phyloP scores from a whole-genome alignment of 1,140 invertebrate species.

The Meloidogyne hapla region DNA sequence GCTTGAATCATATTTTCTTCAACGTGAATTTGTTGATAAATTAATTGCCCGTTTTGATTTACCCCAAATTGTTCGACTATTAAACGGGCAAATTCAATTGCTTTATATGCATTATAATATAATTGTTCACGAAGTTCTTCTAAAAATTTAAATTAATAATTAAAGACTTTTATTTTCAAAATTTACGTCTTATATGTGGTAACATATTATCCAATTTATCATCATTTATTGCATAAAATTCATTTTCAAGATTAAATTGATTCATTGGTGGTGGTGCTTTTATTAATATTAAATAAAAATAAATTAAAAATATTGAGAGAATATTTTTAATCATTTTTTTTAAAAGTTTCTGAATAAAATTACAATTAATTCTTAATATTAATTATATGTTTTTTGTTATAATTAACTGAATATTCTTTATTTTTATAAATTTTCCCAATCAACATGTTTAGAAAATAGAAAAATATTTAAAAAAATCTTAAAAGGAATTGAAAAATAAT shows the following conservation, averaged over 20 bases:
- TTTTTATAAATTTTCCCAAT: no score
- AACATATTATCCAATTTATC: neutral
- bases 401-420: no score
- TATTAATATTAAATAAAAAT: neutral
- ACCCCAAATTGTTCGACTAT: neutral
- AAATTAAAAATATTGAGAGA: neutral
- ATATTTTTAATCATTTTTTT: neutral
- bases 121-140: neutral
- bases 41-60: neutral
- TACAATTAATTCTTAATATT: no score
- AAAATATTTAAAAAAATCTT: no score
- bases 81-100: neutral
- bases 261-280: neutral
- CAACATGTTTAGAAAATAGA: no score
- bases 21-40: neutral
- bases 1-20: no score
- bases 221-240: neutral
- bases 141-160: neutral
- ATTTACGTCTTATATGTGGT: neutral
- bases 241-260: neutral
- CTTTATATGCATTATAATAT: neutral
- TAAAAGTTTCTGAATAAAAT: no score
- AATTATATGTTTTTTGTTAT: no score
- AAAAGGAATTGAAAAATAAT: no score
- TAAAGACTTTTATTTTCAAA: neutral